Evolutionary conservation across 2,797 vertebrate species (phyloP).

Genomic region (Crenuchus spilurus): DNA sequence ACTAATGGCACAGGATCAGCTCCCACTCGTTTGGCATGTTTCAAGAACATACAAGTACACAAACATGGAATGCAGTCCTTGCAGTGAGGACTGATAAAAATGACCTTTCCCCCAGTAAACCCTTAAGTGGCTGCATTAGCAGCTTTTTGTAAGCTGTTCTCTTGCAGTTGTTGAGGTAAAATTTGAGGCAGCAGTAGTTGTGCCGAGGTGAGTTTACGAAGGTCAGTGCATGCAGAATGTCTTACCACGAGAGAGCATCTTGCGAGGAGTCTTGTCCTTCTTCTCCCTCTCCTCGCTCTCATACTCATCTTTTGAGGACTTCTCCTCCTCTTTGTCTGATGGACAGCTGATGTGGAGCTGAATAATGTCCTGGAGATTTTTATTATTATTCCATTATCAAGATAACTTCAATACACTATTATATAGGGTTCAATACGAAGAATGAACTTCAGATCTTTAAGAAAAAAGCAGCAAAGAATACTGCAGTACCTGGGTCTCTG

Average conservation of each 20-base stretch:
- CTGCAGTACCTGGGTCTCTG: slow-evolving; percentile 85
- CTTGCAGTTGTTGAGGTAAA: neutral
- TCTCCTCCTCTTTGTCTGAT: slow-evolving; percentile 97
- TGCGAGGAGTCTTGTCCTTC: slow-evolving; percentile 92
- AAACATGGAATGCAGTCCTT: neutral
- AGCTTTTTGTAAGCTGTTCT: neutral
- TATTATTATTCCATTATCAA: slow-evolving; percentile 7
- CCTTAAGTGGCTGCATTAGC: too few relatives aligned
- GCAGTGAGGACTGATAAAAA: neutral
- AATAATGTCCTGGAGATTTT: slow-evolving; percentile 87
- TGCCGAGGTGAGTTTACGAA: neutral
- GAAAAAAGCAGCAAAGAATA: neutral
- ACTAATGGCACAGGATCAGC: slow-evolving; percentile 14
- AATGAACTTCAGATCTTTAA: neutral
- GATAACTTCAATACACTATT: neutral
- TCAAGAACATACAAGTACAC: neutral
- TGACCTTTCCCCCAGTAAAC: too few relatives aligned
- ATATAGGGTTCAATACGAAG: neutral
- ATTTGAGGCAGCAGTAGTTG: neutral
- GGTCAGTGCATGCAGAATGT: neutral
- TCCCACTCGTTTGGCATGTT: neutral
- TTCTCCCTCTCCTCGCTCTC: slow-evolving; percentile 97
- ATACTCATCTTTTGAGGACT: slow-evolving; percentile 89
- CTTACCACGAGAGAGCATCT: slow-evolving; percentile 96
- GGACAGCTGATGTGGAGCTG: slow-evolving; percentile 97